Evolutionary conservation across 2,888 invertebrate genomes (phyloP).

Genomic region (Acanthosoma haemorrhoidale): DNA sequence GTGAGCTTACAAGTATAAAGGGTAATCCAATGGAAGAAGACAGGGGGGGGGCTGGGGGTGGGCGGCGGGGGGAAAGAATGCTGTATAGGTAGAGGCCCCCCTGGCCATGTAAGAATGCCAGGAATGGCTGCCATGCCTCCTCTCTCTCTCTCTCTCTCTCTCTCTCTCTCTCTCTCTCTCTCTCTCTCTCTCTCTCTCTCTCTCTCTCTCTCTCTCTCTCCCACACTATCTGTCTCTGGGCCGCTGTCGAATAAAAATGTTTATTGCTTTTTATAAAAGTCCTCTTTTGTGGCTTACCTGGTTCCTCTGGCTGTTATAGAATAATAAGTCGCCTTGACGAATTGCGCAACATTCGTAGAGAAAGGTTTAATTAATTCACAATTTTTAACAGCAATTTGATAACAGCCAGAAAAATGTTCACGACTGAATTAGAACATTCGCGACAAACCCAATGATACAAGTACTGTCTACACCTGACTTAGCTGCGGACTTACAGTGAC

Average conservation of each 20-base stretch:
- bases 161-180: not conserved
- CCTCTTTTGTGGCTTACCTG: too few species aligned
- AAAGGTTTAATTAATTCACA: too few species aligned
- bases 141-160: constrained; percentile 24
- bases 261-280: too few species aligned
- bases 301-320: too few species aligned
- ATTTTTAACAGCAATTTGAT: too few species aligned
- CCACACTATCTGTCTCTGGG: not conserved
- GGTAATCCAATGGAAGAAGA: constrained; percentile 16
- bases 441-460: too few species aligned
- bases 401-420: too few species aligned
- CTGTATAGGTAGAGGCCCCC: constrained; percentile 1
- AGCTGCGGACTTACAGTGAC: too few species aligned
- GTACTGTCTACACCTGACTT: too few species aligned
- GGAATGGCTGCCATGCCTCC: constrained; percentile 1
- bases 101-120: not conserved
- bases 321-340: too few species aligned
- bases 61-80: not conserved
- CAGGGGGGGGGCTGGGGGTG: not conserved
- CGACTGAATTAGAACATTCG: too few species aligned
- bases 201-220: not conserved
- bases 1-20: not conserved
- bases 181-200: constrained; percentile 7
- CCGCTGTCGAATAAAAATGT: not conserved
- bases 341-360: too few species aligned